A percentile compares a stretch with the other conserved stretches of the same genome.
Evolutionary conservation across 1,140 invertebrate species (phyloP).

Genomic region (Battus philenor): DNA sequence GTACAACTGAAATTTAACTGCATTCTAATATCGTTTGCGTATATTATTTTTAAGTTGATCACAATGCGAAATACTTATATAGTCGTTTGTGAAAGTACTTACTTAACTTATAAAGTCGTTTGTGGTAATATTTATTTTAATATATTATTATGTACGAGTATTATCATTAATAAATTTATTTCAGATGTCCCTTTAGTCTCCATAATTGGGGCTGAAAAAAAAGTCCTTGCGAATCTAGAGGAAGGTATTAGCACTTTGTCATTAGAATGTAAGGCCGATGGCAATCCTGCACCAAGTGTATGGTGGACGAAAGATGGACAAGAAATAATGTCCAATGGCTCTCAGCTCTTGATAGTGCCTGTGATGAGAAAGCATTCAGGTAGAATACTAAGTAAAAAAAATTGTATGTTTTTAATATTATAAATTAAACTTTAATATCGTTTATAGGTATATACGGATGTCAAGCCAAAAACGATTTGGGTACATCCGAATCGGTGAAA

Average conservation of each 20-base stretch:
- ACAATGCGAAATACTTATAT: too few relatives aligned
- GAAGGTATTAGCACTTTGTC: constrained; percentile 87
- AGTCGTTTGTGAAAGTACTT: too few relatives aligned
- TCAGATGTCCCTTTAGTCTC: constrained; percentile 89
- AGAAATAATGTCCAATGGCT: constrained; percentile 67
- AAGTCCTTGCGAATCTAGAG: constrained; percentile 77
- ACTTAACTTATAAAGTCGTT: too few relatives aligned
- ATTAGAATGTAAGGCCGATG: constrained; percentile 87
- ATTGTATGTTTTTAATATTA: not conserved
- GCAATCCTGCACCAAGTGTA: constrained; percentile 90
- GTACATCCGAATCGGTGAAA: constrained; percentile 85
- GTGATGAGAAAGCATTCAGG: constrained; percentile 69
- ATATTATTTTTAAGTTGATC: too few relatives aligned
- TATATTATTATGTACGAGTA: too few relatives aligned
- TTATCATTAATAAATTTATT: too few relatives aligned
- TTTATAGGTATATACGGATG: constrained; percentile 84
- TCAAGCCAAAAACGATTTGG: constrained; percentile 87
- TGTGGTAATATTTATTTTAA: too few relatives aligned
- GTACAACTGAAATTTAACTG: too few relatives aligned
- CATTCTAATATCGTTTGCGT: too few relatives aligned
- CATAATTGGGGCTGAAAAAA: constrained; percentile 76
- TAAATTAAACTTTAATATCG: not conserved
- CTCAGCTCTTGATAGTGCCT: constrained; percentile 76
- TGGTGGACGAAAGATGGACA: constrained; percentile 85
- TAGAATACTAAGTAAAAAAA: constrained; percentile 20